Evolutionary conservation across 2,888 invertebrate species (phyloP).

Genomic region (Tenthredo mesomela): DNA sequence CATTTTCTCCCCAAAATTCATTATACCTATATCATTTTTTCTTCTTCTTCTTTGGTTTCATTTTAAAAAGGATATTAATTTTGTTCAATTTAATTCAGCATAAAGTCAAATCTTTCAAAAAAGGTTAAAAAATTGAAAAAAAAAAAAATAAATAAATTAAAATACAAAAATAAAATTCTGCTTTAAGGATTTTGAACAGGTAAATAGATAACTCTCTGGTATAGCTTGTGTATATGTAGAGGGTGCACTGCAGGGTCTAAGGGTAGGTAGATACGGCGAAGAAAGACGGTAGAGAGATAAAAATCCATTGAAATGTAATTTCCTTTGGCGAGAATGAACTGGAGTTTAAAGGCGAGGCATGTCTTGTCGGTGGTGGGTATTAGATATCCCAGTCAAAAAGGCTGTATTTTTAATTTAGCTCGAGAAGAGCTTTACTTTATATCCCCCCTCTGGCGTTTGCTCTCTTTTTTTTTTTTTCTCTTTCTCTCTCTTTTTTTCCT

Average conservation of each 20-base stretch:
- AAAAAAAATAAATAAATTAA: not conserved
- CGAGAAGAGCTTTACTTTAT: slow-evolving; percentile 53
- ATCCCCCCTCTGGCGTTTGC: slow-evolving; percentile 28
- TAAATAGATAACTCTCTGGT: slow-evolving; percentile 41
- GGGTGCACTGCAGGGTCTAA: not conserved
- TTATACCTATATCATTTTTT: not conserved
- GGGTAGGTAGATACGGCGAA: not conserved
- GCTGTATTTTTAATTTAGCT: slow-evolving; percentile 56
- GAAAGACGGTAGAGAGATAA: slow-evolving; percentile 44
- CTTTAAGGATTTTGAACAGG: slow-evolving; percentile 3
- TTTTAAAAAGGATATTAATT: not conserved
- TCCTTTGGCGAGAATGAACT: slow-evolving; percentile 53
- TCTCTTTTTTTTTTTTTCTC: slow-evolving; percentile 7
- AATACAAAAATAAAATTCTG: not conserved
- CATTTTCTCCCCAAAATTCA: not conserved
- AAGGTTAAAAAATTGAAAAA: not conserved
- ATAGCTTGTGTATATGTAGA: not conserved
- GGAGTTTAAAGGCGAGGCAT: slow-evolving; percentile 54
- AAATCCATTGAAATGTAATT: slow-evolving; percentile 52
- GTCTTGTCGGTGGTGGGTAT: slow-evolving; percentile 54
- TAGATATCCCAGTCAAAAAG: slow-evolving; percentile 55
- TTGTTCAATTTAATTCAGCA: not conserved
- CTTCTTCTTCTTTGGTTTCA: not conserved
- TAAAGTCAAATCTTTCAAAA: no score
- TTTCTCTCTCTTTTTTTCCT: not conserved